phyloP scores from a whole-genome alignment of 2,113 vertebrate genomes.

The Tragelaphus strepsiceros region DNA sequence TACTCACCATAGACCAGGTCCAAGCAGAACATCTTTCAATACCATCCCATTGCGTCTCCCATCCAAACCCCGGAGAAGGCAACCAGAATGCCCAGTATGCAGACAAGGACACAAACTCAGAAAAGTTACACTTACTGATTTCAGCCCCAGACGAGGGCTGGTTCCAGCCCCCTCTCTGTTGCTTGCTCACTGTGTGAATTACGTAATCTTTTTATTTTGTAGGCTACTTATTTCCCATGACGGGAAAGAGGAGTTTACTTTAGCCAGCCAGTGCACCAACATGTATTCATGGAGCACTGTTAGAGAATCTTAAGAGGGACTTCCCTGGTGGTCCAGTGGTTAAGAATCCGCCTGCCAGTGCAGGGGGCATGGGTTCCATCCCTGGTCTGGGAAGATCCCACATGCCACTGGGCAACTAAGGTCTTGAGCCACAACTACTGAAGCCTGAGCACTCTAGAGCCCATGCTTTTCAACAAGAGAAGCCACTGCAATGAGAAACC shows the following conservation, averaged over 20 bases:
- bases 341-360: not conserved
- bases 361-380: not conserved
- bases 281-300: not conserved
- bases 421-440: not conserved
- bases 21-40: fast-evolving
- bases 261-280: not conserved
- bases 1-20: fast-evolving
- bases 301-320: not conserved
- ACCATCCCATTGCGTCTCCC: fast-evolving
- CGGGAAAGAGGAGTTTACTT: not conserved
- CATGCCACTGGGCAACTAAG: not conserved
- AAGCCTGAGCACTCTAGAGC: not conserved
- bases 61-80: not conserved
- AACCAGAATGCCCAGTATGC: not conserved
- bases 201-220: not conserved
- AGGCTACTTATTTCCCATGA: not conserved
- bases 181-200: not conserved
- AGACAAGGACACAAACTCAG: not conserved
- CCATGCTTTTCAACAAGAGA: not conserved
- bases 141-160: not conserved
- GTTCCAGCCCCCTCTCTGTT: not conserved
- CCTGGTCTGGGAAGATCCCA: not conserved
- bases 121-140: not conserved
- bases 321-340: not conserved
- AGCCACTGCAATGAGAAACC: not conserved